These are phyloP conservation scores for Pandemis cinnamomeana DNA, from an alignment of 2,888 invertebrate species.

Conservation along the genomic window DNA sequence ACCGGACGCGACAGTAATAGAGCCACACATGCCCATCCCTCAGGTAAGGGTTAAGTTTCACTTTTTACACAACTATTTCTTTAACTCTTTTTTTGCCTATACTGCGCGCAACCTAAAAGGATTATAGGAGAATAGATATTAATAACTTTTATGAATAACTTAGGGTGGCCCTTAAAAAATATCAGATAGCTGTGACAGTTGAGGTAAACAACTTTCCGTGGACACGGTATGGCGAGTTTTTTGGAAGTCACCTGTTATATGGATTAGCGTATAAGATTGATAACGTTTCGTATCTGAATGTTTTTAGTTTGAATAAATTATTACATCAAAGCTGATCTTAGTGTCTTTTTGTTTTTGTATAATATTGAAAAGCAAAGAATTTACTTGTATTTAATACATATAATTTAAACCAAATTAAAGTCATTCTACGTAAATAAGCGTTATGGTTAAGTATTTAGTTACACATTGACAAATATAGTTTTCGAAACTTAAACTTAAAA, in stretches of 20 bases:
- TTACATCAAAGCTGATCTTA: not conserved
- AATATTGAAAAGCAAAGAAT: too few species aligned
- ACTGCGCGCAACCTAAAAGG: constrained; percentile 54
- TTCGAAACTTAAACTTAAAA: too few species aligned
- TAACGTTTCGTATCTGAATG: constrained; percentile 10
- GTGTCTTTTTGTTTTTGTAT: too few species aligned
- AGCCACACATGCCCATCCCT: constrained; percentile 50
- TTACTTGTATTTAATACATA: too few species aligned
- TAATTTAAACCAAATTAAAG: too few species aligned
- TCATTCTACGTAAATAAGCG: too few species aligned
- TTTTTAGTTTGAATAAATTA: constrained; percentile 2
- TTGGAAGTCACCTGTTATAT: constrained; percentile 72
- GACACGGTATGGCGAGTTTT: constrained; percentile 69
- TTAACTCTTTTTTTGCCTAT: constrained; percentile 56
- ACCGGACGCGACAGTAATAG: constrained; percentile 65
- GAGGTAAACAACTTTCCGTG: constrained; percentile 74
- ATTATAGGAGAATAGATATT: constrained; percentile 55
- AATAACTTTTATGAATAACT: constrained; percentile 59
- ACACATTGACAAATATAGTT: too few species aligned
- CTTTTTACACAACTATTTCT: constrained; percentile 62
- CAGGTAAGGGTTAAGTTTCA: constrained; percentile 67
- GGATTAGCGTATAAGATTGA: constrained; percentile 28
- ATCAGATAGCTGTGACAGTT: constrained; percentile 77
- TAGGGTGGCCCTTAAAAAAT: constrained; percentile 61
- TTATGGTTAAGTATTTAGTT: too few species aligned